phyloP scores from a whole-genome alignment of 2,888 invertebrate genomes.

The Pristionchus japonicus region DNA sequence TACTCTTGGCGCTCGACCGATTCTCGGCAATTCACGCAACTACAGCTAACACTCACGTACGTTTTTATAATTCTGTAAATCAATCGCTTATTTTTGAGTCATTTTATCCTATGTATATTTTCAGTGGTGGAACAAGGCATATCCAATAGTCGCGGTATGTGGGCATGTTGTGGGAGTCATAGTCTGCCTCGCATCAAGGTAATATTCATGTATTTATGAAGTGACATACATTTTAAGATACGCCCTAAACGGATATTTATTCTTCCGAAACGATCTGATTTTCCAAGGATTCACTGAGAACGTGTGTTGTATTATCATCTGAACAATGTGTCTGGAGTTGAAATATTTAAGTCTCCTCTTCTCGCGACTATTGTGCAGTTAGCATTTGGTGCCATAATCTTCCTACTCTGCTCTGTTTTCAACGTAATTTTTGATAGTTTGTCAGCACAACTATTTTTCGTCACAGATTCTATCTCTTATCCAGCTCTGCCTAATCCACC shows the following conservation, averaged over 20 bases:
- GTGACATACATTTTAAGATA: too few relatives aligned
- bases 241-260: not conserved
- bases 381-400: not conserved
- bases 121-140: not conserved
- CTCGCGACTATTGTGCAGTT: not conserved
- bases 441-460: not conserved
- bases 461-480: not conserved
- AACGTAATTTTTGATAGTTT: not conserved
- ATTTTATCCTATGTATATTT: not conserved
- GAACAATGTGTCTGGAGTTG: too few relatives aligned
- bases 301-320: not conserved
- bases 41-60: too few relatives aligned
- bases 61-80: too few relatives aligned
- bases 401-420: not conserved
- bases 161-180: not conserved
- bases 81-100: too few relatives aligned
- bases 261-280: not conserved
- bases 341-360: not conserved
- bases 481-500: not conserved
- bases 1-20: not conserved
- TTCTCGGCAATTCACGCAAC: not conserved
- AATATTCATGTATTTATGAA: too few relatives aligned
- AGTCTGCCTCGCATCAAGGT: not conserved
- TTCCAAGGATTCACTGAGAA: not conserved
- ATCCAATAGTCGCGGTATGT: not conserved